Percentiles rank a stretch among this genome's conserved stretches.
These are phyloP conservation scores for Drosophila hawaiiensis DNA, from an alignment of 2,888 invertebrate genomes.

Conservation along the genomic window DNA sequence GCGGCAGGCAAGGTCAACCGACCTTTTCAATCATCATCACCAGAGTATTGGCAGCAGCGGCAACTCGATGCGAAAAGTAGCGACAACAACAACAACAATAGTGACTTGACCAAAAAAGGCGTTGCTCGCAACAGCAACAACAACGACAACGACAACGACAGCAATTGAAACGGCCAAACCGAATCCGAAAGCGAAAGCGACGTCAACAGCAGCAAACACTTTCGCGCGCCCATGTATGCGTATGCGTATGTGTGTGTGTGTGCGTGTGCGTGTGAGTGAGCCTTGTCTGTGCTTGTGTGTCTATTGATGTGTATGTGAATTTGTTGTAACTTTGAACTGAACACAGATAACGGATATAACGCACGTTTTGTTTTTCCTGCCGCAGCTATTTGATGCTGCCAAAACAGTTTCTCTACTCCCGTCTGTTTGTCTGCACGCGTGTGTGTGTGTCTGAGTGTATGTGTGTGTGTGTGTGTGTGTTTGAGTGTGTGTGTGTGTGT, in stretches of 20 bases:
- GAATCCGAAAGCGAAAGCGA: slow-evolving; percentile 64
- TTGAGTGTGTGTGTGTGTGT: slow-evolving; percentile 2
- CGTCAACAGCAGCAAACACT: slow-evolving; percentile 52
- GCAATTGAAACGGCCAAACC: slow-evolving; percentile 22
- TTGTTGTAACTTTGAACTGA: slow-evolving; percentile 42
- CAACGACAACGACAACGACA: slow-evolving; percentile 15
- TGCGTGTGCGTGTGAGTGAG: slow-evolving; percentile 7
- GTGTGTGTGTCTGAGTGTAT: not conserved
- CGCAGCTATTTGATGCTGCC: slow-evolving; percentile 29
- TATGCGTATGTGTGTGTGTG: slow-evolving; percentile 14
- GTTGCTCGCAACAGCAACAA: slow-evolving; percentile 29
- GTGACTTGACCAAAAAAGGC: slow-evolving; percentile 18
- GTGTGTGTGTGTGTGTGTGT: not conserved
- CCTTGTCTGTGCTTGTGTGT: not conserved
- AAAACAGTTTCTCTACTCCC: slow-evolving; percentile 44
- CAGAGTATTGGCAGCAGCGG: slow-evolving; percentile 35
- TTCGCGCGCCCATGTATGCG: slow-evolving; percentile 33
- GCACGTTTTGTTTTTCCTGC: slow-evolving; percentile 54
- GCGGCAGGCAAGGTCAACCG: slow-evolving; percentile 37
- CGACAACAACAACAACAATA: slow-evolving; percentile 20
- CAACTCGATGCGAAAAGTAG: slow-evolving; percentile 22
- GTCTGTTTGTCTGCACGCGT: slow-evolving; percentile 1
- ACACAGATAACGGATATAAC: slow-evolving; percentile 61
- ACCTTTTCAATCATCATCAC: slow-evolving; percentile 47
- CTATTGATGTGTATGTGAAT: slow-evolving; percentile 25